Conservation (phyloP, 2,113 vertebrate species). For the Himantopus leucocephalus region DNA sequence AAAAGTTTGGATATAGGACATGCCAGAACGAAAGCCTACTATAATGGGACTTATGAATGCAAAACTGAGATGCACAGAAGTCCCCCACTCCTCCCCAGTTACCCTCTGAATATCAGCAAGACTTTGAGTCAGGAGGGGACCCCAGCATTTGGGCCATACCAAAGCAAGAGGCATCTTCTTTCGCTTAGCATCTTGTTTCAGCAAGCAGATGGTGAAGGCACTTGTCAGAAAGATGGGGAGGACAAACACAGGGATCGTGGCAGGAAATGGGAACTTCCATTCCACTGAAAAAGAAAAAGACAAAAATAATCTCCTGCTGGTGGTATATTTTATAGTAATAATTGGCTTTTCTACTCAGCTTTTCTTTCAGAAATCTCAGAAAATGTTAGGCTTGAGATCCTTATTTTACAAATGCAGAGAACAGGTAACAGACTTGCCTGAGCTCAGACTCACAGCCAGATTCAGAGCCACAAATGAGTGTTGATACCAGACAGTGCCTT, state of each 20-base stretch:
- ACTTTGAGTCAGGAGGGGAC: not conserved
- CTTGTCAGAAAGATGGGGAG: not conserved
- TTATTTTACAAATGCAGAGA: not conserved
- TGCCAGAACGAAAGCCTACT: not conserved
- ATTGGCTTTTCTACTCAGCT: not conserved
- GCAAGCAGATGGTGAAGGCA: not conserved
- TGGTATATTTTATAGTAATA: not conserved
- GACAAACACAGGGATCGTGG: not conserved
- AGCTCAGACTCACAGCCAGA: not conserved
- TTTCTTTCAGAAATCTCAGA: not conserved
- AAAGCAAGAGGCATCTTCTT: constrained; percentile 23
- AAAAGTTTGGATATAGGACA: not conserved
- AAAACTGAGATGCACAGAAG: not conserved
- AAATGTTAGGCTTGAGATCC: not conserved
- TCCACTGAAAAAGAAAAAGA: not conserved
- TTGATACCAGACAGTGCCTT: not conserved
- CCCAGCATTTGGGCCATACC: constrained; percentile 4
- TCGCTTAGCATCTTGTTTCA: not conserved
- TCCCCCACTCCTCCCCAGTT: not conserved
- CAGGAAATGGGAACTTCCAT: not conserved
- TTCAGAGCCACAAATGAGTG: not conserved
- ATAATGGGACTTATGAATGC: not conserved
- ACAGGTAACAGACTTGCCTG: not conserved
- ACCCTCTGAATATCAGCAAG: not conserved
- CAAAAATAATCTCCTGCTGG: not conserved